Evolutionary conservation across 2,797 vertebrate genomes (phyloP).

Genomic region (Girardinus metallicus): DNA sequence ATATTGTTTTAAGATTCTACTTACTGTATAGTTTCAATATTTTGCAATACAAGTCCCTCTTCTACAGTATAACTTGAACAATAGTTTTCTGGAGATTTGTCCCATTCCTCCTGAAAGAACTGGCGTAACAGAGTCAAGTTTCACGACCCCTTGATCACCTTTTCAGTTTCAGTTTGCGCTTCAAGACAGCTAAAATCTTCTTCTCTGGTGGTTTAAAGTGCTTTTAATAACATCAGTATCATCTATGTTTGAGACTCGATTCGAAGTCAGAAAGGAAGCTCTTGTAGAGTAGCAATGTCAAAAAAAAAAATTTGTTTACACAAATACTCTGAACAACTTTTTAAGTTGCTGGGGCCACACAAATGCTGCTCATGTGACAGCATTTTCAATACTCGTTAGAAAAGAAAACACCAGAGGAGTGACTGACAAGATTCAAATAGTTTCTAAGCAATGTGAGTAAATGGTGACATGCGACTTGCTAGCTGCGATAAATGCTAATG

Average conservation of each 20-base stretch:
- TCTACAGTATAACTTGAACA: neutral
- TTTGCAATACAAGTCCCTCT: neutral
- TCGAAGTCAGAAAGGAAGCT: too few species aligned
- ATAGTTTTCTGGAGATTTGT: neutral
- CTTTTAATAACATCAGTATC: neutral
- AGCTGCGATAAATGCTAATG: neutral
- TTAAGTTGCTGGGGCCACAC: neutral
- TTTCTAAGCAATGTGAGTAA: neutral
- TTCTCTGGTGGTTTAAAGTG: neutral
- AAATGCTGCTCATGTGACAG: neutral
- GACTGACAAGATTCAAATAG: neutral
- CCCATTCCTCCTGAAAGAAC: neutral
- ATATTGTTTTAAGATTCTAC: neutral
- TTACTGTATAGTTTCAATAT: neutral
- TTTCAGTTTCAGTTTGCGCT: neutral
- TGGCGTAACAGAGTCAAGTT: neutral
- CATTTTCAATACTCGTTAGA: neutral
- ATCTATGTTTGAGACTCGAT: neutral
- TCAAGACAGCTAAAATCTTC: neutral
- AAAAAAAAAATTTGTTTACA: neutral
- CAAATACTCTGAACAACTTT: neutral
- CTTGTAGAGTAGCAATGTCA: too few species aligned
- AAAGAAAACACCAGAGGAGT: neutral
- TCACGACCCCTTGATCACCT: neutral
- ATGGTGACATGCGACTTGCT: neutral